phyloP scores from a whole-genome alignment of 2,888 invertebrate genomes.

The Microdon myrmicae region DNA sequence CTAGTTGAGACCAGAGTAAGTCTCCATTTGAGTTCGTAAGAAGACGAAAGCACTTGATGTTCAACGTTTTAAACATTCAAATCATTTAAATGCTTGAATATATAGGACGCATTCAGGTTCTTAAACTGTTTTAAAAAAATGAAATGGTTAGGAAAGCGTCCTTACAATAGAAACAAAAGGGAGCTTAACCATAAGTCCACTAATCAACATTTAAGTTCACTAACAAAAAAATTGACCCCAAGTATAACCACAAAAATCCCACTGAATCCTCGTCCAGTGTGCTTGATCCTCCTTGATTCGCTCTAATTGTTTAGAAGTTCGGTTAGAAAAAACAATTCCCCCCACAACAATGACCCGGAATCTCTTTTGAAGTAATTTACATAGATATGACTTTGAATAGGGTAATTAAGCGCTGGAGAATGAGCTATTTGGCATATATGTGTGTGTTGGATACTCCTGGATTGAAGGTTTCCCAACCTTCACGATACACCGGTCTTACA shows the following conservation, averaged over 20 bases:
- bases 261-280: constrained; percentile 8
- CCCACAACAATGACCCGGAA: constrained; percentile 6
- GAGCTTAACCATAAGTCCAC: constrained; percentile 7
- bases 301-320: constrained; percentile 32
- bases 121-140: too few species aligned
- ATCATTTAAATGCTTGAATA: too few species aligned
- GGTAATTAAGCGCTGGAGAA: constrained; percentile 23
- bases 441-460: too few species aligned
- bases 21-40: too few species aligned
- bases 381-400: constrained; percentile 22
- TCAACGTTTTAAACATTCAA: too few species aligned
- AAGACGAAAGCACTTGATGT: too few species aligned
- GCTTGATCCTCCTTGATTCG: constrained; percentile 16
- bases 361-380: constrained; percentile 29
- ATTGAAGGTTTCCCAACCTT: too few species aligned
- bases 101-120: too few species aligned
- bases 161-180: constrained; percentile 6
- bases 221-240: constrained; percentile 9
- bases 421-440: too few species aligned
- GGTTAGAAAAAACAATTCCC: constrained; percentile 13
- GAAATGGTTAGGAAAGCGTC: constrained; percentile 10
- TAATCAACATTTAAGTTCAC: constrained; percentile 23
- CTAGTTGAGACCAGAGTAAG: too few species aligned
- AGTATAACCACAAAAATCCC: constrained; percentile 1
- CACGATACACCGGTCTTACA: too few species aligned